These are phyloP conservation scores for Pica pica DNA, from an alignment of 2,113 vertebrate species.

Conservation along the genomic window DNA sequence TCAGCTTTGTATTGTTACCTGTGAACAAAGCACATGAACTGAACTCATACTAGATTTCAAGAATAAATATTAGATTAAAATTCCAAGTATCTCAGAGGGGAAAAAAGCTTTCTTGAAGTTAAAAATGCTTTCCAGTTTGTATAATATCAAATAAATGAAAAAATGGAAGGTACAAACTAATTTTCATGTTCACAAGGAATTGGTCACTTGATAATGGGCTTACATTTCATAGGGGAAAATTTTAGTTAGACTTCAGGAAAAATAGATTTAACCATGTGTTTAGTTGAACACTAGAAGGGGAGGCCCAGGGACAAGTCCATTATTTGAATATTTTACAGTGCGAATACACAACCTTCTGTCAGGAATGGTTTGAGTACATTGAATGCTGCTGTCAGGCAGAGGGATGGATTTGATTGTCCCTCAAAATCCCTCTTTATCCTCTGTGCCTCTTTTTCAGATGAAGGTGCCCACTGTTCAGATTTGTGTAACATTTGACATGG, in stretches of 20 bases:
- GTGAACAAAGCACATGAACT: background rate
- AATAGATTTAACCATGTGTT: background rate
- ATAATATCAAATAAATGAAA: background rate
- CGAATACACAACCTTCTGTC: background rate
- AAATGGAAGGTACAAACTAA: background rate
- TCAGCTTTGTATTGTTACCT: background rate
- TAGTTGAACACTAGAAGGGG: background rate
- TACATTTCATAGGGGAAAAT: background rate
- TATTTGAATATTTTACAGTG: background rate
- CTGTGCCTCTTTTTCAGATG: background rate
- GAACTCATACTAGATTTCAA: background rate
- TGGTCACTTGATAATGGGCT: background rate
- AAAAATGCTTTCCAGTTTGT: background rate
- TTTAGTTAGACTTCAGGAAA: background rate
- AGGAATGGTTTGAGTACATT: background rate
- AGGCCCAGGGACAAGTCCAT: background rate
- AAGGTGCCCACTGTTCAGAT: background rate
- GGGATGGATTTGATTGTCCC: background rate
- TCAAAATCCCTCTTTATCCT: background rate
- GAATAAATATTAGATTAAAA: background rate
- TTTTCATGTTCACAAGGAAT: background rate
- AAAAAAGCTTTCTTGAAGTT: background rate
- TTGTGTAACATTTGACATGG: background rate
- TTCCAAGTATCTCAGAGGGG: background rate
- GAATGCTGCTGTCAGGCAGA: background rate